These are phyloP conservation scores for Arbacia lixula DNA, from an alignment of 53 echinoderm and acorn worm genomes.

Conservation along the genomic window DNA sequence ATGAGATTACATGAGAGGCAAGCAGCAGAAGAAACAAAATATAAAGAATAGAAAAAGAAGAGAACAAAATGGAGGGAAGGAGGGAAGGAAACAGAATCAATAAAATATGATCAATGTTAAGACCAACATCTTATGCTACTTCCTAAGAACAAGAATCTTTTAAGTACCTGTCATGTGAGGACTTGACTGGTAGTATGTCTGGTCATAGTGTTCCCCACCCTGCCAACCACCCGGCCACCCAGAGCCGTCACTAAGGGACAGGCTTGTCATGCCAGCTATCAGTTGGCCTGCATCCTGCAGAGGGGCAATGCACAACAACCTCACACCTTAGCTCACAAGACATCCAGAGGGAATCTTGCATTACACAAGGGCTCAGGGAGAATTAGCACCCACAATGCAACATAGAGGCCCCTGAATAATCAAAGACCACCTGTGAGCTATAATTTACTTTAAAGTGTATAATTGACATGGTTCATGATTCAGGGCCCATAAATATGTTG, in stretches of 20 bases:
- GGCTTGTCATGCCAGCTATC: slow-evolving; percentile 43
- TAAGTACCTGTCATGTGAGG: slow-evolving; percentile 38
- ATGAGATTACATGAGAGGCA: not conserved
- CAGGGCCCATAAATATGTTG: too few relatives aligned
- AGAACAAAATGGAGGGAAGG: not conserved
- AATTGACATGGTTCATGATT: too few relatives aligned
- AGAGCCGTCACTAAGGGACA: slow-evolving; percentile 13
- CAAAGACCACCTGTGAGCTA: too few relatives aligned
- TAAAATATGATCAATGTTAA: too few relatives aligned
- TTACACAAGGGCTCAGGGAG: too few relatives aligned
- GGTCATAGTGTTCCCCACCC: not conserved
- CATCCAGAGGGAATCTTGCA: not conserved
- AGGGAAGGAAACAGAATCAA: not conserved
- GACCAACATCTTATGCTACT: too few relatives aligned
- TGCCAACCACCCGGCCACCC: too few relatives aligned
- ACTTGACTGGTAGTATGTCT: not conserved
- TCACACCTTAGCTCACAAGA: too few relatives aligned
- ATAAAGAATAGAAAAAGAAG: not conserved
- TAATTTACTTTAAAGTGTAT: too few relatives aligned
- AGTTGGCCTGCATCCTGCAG: slow-evolving; percentile 48
- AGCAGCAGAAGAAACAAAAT: not conserved
- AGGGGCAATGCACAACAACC: slow-evolving; percentile 44
- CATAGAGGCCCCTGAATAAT: too few relatives aligned
- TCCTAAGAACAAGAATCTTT: too few relatives aligned
- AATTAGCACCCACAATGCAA: too few relatives aligned